Evolutionary conservation across 2,888 invertebrate species (phyloP), one percentile per base, ranked within the genome.

Genomic region (Dysmachus trigonus): DNA sequence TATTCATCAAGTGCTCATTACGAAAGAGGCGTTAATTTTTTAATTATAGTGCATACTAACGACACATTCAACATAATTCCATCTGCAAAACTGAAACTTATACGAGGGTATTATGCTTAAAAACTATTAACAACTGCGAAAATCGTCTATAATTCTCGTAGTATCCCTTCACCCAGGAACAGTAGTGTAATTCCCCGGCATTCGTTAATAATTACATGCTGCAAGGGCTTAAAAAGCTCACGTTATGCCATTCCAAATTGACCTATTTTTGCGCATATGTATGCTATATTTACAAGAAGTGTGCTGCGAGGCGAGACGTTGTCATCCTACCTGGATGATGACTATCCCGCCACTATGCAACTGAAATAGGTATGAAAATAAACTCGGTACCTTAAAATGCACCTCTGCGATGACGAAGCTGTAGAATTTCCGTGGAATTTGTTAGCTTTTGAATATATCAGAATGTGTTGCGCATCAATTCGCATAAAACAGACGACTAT

Each of bases 231-330:
- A 77, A 77, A 77, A 77, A 41, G 77, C 30, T 15, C 27, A 15
- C 76, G 77, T 77, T 77, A 51, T 30, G n/a, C 77, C 47, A 41
- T 77, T 47, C 38, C 22, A 47, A 77, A 77, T 77, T 77, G 77
- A 77, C 77, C 77, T 77, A 77, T 47, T 77, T 77, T 47, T 15
- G 47, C 47, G 77, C 77, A 77, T 77, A 77, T 41, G 15, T n/a
- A 33, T 5, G 33, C 4, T 33, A 33, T 13, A 41, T n/a, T 62
- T 62, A 62, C 18, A 62, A n/a, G 8, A 22, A 22, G 62, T 62
- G 62, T 13, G 62, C 62, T 62, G 10, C 62, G 62, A 62, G 8
- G 62, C 62, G 62, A 62, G 62, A 62, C 22, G 62, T 22, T 62
- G 10, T 1, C 62, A 10, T 62, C 62, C 22, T 62, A 62, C 27